A percentile compares a stretch with the other conserved stretches of the same genome.
These are phyloP conservation scores for Chaitophorus viminalis DNA, from an alignment of 2,888 invertebrate species.

Conservation along the genomic window DNA sequence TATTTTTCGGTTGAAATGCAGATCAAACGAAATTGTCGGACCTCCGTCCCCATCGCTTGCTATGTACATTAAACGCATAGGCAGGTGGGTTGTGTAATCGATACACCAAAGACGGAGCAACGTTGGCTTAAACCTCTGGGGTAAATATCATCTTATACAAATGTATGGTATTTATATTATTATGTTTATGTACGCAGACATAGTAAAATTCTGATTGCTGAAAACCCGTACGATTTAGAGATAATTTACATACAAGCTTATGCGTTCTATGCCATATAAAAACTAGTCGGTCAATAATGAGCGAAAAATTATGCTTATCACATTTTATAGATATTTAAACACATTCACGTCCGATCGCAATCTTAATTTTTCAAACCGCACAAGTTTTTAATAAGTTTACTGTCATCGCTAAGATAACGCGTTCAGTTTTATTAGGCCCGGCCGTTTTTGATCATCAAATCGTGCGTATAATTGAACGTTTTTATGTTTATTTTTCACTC, in stretches of 20 bases:
- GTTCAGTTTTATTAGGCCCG: conserved; percentile 32
- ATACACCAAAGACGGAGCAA: neutral
- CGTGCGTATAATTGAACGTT: neutral
- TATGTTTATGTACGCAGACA: neutral
- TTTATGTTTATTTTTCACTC: neutral
- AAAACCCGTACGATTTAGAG: conserved; percentile 34
- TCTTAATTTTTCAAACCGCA: conserved; percentile 14
- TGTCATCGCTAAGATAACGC: neutral
- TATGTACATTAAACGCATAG: too few relatives aligned
- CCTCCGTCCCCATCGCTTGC: too few relatives aligned
- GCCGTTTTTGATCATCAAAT: conserved; percentile 13
- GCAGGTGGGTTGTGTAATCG: neutral
- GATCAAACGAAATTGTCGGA: too few relatives aligned
- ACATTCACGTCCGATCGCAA: neutral
- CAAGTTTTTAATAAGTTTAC: neutral
- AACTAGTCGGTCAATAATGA: conserved; percentile 30
- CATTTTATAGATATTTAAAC: conserved; percentile 1
- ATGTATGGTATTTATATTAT: neutral
- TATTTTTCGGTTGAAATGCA: too few relatives aligned
- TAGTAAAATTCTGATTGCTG: conserved; percentile 20
- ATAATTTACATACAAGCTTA: conserved; percentile 29
- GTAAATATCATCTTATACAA: neutral
- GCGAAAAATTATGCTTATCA: conserved; percentile 36
- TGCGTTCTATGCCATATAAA: neutral
- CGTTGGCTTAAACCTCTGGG: neutral